Conservation (phyloP, 2,797 vertebrate species). For the Acrossocheilus fasciatus region DNA sequence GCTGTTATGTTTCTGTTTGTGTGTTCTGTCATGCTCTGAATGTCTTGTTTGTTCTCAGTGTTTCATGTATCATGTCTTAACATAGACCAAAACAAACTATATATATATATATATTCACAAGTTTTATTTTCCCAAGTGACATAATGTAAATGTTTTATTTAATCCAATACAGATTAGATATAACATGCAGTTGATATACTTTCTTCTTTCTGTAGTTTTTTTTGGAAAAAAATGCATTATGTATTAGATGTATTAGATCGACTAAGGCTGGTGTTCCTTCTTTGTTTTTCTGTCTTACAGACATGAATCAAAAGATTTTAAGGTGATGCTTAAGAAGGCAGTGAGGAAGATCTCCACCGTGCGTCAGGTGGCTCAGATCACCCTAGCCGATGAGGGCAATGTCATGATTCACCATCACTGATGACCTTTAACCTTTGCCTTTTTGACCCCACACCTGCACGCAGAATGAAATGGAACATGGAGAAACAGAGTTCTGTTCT, state of each 20-base stretch:
- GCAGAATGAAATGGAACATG: neutral
- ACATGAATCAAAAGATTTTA: constrained; percentile 67
- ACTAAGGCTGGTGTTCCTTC: constrained; percentile 36
- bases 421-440: constrained; percentile 52
- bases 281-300: constrained; percentile 60
- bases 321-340: constrained; percentile 74
- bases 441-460: constrained; percentile 6
- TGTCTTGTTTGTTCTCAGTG: constrained; percentile 42
- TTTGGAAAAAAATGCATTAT: neutral
- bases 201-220: neutral
- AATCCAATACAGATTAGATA: neutral
- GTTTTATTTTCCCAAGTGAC: neutral
- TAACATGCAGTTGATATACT: neutral
- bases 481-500: neutral
- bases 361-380: constrained; percentile 69
- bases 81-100: constrained; percentile 37
- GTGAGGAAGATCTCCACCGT: constrained; percentile 77
- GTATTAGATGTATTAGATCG: neutral
- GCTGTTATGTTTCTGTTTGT: constrained; percentile 56
- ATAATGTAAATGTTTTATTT: neutral
- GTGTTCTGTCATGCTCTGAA: constrained; percentile 49
- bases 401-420: constrained; percentile 74
- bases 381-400: constrained; percentile 69
- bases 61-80: constrained; percentile 36
- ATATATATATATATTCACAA: neutral